Base-by-base conservation (phyloP, 2,888 invertebrate genomes). In the Danaus chrysippus region DNA sequence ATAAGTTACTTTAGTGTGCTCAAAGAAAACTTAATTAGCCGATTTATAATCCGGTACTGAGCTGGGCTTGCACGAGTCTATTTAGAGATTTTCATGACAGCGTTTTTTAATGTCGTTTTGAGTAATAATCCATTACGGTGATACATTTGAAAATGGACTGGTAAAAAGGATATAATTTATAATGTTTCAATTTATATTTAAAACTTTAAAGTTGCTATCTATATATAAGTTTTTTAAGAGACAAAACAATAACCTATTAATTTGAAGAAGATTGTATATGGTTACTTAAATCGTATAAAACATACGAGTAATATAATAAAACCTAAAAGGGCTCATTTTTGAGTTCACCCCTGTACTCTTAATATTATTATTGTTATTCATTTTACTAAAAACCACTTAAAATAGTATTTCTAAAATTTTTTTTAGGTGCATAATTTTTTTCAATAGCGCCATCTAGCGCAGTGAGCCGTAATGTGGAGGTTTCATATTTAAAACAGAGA, bases 1-100 rank as follows among this genome's bases (percentile, higher is more conserved):
- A 81, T 83, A 81, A 79, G 78, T 83, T 75, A 78, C 76, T 76
- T 79, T 82, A 76, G 72, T 75, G 70, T 71, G 72, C 74, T 77
- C 71, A 76, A 78, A 74, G 76, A 73, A 76, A 61, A 71, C 75
- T 82, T 84, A 84, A 84, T 84, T 79, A 70, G 76, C 72, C 77
- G 76, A 83, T 84, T 84, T 79, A 78, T 83, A 81, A 76, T 76
- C 73, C 72, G 73, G 76, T 75, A 71, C 74, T 77, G 72, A 64
- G 44, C 46, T 58, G 15, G 46, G 12, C 46, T 49, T 49, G 49
- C 49, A 10, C 56, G 46, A 10, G 58, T 56, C 43, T 55, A 54
- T 62, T 61, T 57, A 65, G 54, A 60, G 63, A 56, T 65, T 62
- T 67, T 68, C 61, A 67, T 67, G 64, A 61, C 53, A 65, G 59